Base-by-base conservation (phyloP, 1,140 invertebrate genomes). In the Bilobella aurantiaca region DNA sequence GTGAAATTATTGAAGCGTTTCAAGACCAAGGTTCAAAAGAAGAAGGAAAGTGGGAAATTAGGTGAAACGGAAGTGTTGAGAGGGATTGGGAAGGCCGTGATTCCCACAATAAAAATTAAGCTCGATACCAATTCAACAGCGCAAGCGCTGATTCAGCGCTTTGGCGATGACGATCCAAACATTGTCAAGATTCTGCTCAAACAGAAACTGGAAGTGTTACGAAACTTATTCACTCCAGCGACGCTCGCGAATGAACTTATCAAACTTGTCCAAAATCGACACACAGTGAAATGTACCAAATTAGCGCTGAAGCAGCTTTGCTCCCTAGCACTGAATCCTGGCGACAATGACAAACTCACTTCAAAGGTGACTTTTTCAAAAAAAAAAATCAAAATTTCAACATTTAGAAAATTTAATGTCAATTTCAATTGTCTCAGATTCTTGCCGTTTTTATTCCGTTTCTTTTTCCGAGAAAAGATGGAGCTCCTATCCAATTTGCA, bases 391-490 rank as follows among this genome's bases (percentile, higher is more conserved):
- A 28, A 58, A 58, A 14, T 58, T 58, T 30, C 16, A 25, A 58
- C 12, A 16, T 56, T 5, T 14, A 56, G 5, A 12, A 14, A 8
- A 56, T 14, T 56, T 25, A 56, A 56, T 56, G 5, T 56, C 5
- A 56, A 56, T 58, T 58, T 31, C 8, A 14, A 56, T n/a, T 5
- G 57, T 58, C n/a, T 25, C n/a, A 66, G 65, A 47, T 68, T 29
- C 16, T 68, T 2, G 59, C 1, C 2, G 28, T 47, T 18, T 8
- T 68, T 2, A 27, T 58, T 58, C 70, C 67, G 21, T 69, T 64
- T 47, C 28, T 72, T 1, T 69, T 72, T 47, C 70, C 70, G 27
- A 37, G 49, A 8, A 72, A 49, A 14, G 3, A 12, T 12, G 25
- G 25, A 1, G 28, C 49, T 42, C 28, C 57, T 14, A 1, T 72